A percentile compares a stretch with the other conserved stretches of the same genome.
These are phyloP conservation scores for Pachycephus smyrnensis DNA, from an alignment of 2,888 invertebrate species.

Conservation along the genomic window DNA sequence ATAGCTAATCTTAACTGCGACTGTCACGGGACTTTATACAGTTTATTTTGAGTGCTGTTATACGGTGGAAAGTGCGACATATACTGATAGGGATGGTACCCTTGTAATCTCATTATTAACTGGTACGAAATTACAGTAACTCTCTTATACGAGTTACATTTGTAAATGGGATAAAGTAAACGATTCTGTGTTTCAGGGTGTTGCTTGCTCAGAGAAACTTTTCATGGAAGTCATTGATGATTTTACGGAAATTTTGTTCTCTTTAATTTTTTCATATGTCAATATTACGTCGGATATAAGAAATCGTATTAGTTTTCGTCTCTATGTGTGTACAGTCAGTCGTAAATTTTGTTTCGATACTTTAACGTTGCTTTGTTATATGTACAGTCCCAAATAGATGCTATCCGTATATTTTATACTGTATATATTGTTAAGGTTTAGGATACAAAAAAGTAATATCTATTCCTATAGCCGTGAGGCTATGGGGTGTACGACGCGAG, in stretches of 20 bases:
- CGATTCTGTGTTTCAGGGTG: not conserved
- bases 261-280: not conserved
- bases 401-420: not conserved
- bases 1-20: not conserved
- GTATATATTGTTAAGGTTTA: not conserved
- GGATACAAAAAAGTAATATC: not conserved
- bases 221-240: not conserved
- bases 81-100: not conserved
- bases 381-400: not conserved
- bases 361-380: not conserved
- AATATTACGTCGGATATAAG: not conserved
- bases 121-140: not conserved
- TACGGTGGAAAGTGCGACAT: not conserved
- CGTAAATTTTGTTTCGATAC: not conserved
- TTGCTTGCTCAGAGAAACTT: not conserved
- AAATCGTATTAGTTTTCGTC: not conserved
- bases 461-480: not conserved
- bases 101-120: not conserved
- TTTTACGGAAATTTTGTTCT: not conserved
- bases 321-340: not conserved
- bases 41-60: not conserved
- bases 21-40: not conserved
- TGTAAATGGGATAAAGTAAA: not conserved
- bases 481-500: not conserved
- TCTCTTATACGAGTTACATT: not conserved